phyloP scores from a whole-genome alignment of 2,797 vertebrate species.

The Cynodonichthys magdalenae region DNA sequence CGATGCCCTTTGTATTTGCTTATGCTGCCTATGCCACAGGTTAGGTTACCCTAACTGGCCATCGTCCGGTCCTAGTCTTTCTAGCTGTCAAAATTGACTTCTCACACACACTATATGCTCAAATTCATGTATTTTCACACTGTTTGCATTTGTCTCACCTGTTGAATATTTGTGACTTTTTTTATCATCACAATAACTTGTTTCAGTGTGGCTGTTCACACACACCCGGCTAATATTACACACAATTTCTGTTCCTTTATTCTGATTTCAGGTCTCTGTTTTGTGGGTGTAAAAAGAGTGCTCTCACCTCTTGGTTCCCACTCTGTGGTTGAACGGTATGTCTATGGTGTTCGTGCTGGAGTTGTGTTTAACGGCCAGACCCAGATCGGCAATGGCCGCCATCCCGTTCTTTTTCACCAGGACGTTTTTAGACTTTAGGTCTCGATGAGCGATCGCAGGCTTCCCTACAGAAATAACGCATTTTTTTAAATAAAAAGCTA shows the following conservation, averaged over 20 bases:
- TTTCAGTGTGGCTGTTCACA: background rate
- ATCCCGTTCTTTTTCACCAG: conserved; percentile 94
- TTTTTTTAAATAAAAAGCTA: conserved; percentile 1
- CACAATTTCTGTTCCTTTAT: background rate
- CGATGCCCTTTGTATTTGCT: too few species aligned
- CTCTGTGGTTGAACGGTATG: conserved; percentile 92
- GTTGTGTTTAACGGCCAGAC: conserved; percentile 95
- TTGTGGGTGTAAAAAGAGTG: conserved; percentile 2
- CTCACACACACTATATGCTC: too few species aligned
- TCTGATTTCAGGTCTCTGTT: conserved; percentile 15
- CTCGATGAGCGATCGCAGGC: conserved; percentile 95
- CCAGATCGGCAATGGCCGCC: conserved; percentile 94
- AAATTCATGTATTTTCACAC: too few species aligned
- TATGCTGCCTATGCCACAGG: too few species aligned
- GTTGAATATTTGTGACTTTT: too few species aligned
- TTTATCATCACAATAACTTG: background rate
- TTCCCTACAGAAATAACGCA: conserved; percentile 83
- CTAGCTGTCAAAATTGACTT: too few species aligned
- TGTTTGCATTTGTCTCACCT: too few species aligned
- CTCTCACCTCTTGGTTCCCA: conserved; percentile 93
- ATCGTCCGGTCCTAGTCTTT: too few species aligned
- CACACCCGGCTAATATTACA: background rate
- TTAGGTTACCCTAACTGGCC: too few species aligned
- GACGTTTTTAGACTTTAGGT: conserved; percentile 97
- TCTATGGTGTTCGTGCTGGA: conserved; percentile 90